Conservation (phyloP, 2,888 invertebrate genomes). For the Melinaea marsaeus region DNA sequence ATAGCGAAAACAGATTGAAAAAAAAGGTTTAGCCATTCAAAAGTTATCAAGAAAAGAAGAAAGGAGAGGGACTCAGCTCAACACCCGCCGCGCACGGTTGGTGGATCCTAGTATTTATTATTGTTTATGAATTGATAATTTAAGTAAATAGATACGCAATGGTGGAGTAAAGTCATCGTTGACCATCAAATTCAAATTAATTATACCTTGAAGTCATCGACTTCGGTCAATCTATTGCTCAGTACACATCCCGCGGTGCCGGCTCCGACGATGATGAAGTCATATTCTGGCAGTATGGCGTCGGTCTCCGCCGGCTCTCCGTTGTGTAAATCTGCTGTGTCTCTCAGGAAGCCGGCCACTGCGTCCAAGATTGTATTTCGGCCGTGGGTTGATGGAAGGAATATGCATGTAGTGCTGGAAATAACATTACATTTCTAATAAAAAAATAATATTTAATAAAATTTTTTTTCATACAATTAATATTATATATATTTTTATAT, state of each 20-base stretch:
- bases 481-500: neutral
- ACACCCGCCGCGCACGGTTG: no score
- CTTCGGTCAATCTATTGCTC: slow-evolving; percentile 62
- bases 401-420: slow-evolving; percentile 5
- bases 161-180: no score
- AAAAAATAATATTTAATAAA: neutral
- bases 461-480: neutral
- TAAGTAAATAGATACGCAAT: no score
- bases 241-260: slow-evolving; percentile 61
- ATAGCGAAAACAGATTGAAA: no score
- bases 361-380: slow-evolving; percentile 39
- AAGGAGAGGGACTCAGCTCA: no score
- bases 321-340: slow-evolving; percentile 36
- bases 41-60: no score
- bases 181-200: no score
- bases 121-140: no score
- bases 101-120: no score
- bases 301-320: slow-evolving; percentile 45
- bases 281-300: slow-evolving; percentile 44
- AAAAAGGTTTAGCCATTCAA: no score
- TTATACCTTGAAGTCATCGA: slow-evolving; percentile 51
- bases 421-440: neutral
- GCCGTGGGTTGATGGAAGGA: slow-evolving; percentile 22
- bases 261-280: slow-evolving; percentile 63
- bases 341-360: slow-evolving; percentile 40